phyloP scores from a whole-genome alignment of 2,797 vertebrate species.

The Xenops minutus region DNA sequence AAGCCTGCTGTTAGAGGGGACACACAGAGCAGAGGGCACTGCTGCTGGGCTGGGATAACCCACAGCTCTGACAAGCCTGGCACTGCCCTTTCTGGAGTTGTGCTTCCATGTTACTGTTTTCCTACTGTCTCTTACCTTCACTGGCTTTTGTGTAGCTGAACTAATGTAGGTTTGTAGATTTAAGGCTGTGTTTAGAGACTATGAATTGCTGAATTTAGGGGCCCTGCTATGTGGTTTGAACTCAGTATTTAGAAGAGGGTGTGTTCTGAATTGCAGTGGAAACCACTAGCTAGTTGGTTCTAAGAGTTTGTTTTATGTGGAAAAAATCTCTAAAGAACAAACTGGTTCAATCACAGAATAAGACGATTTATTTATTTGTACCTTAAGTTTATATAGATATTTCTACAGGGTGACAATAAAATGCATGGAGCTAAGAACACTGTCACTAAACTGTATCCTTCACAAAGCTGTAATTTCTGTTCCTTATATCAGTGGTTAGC shows the following conservation, averaged over 20 bases:
- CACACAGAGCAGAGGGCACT: not conserved
- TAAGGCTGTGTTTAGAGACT: not conserved
- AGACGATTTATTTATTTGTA: not conserved
- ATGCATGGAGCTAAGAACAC: not conserved
- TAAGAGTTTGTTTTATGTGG: not conserved
- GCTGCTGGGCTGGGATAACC: not conserved
- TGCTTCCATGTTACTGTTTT: not conserved
- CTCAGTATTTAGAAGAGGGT: not conserved
- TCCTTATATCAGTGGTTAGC: not conserved
- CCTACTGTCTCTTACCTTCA: not conserved
- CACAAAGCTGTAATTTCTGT: not conserved
- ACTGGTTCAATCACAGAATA: not conserved
- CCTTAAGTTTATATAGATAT: not conserved
- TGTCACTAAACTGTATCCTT: not conserved
- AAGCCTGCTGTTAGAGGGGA: not conserved
- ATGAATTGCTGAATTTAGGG: not conserved
- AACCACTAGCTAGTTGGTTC: not conserved
- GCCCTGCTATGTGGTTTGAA: not conserved
- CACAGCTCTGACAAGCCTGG: not conserved
- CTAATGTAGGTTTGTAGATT: not conserved
- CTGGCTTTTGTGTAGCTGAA: not conserved
- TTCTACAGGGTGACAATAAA: not conserved
- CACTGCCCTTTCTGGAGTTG: not conserved
- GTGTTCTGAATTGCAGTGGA: not conserved
- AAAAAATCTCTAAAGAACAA: not conserved